Percentiles rank a stretch among this genome's conserved stretches.
Conservation (phyloP, 2,113 vertebrate species). For the Melanerpes formicivorus region DNA sequence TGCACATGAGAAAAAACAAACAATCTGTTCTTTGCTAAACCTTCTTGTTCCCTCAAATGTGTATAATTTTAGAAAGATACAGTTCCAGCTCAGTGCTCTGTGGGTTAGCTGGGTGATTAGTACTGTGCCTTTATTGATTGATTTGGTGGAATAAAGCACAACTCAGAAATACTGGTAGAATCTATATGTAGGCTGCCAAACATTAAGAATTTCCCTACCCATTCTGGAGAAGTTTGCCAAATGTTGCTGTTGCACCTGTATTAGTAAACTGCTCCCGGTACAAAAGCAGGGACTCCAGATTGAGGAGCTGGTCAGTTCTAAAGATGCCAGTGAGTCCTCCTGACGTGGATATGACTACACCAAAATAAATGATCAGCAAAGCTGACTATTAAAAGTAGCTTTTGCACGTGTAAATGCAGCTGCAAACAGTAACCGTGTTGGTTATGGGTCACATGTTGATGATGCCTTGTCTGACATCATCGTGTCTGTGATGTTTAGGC, state of each 20-base stretch:
- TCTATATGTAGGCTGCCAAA: not conserved
- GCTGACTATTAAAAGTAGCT: not conserved
- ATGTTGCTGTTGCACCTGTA: not conserved
- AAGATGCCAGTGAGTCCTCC: not conserved
- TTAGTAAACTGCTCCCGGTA: not conserved
- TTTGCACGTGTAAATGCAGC: not conserved
- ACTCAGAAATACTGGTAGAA: not conserved
- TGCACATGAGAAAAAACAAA: rapidly evolving
- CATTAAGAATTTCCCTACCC: not conserved
- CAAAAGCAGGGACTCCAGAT: rapidly evolving
- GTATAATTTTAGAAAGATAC: not conserved
- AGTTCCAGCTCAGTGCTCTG: not conserved
- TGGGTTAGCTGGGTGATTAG: not conserved
- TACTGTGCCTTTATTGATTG: not conserved
- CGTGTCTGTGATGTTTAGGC: rapidly evolving
- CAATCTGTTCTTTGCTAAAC: not conserved
- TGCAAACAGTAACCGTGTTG: not conserved
- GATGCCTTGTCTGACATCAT: rapidly evolving
- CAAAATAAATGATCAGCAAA: not conserved
- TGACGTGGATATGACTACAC: not conserved
- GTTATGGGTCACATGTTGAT: rapidly evolving
- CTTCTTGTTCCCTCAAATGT: not conserved
- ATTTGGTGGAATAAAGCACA: not conserved
- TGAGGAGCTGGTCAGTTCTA: not conserved
- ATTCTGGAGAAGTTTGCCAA: not conserved